Percentiles rank a stretch among this genome's conserved stretches.
Evolutionary conservation across 2,113 vertebrate species (phyloP).

Genomic region (Fukomys damarensis): DNA sequence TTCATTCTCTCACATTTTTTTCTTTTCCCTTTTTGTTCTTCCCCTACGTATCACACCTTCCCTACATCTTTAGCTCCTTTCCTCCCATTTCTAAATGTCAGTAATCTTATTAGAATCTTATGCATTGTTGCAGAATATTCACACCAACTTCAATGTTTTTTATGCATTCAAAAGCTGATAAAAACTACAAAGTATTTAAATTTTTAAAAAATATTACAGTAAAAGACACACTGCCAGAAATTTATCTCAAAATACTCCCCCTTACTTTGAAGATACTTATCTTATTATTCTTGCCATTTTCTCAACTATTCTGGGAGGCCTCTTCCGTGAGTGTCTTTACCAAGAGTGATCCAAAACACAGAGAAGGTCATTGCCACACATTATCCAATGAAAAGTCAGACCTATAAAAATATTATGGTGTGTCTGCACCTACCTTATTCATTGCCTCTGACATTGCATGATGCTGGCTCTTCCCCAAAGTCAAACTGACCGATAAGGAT

Average conservation of each 20-base stretch:
- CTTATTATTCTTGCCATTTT: background rate
- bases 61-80: too few relatives aligned
- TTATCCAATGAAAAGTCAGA: background rate
- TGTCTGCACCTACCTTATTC: background rate
- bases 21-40: too few relatives aligned
- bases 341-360: background rate
- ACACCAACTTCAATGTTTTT: too few relatives aligned
- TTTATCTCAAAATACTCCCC: background rate
- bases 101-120: too few relatives aligned
- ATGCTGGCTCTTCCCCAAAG: background rate
- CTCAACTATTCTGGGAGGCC: background rate
- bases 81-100: too few relatives aligned
- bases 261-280: background rate
- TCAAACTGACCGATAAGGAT: background rate
- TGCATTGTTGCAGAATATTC: too few relatives aligned
- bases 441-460: background rate
- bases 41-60: too few relatives aligned
- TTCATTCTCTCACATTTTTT: too few relatives aligned
- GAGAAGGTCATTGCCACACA: background rate
- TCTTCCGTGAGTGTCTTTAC: background rate
- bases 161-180: too few relatives aligned
- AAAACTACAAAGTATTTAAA: too few relatives aligned
- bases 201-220: too few relatives aligned
- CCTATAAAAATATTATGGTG: background rate
- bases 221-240: too few relatives aligned